Evolutionary conservation across 2,888 invertebrate genomes (phyloP).

Genomic region (Pristionchus mayeri): DNA sequence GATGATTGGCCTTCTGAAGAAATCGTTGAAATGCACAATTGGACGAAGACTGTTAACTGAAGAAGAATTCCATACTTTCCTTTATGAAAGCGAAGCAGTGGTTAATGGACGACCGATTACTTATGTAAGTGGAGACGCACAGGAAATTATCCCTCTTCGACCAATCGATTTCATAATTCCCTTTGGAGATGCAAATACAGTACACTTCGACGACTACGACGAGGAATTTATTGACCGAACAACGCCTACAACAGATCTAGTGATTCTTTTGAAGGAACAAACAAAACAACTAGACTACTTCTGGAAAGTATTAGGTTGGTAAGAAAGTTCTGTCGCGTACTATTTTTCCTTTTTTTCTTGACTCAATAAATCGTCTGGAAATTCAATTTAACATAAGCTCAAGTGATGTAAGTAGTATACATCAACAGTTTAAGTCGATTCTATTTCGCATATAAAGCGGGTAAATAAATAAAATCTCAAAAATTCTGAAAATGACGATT

Average conservation of each 20-base stretch:
- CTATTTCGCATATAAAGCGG: too few species aligned
- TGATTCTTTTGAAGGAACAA: not conserved
- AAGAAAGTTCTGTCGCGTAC: too few species aligned
- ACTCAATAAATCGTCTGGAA: too few species aligned
- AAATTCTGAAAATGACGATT: too few species aligned
- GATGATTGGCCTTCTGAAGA: slow-evolving; percentile 48
- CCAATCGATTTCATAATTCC: not conserved
- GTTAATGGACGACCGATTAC: slow-evolving; percentile 53
- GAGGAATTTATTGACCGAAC: not conserved
- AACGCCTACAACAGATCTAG: not conserved
- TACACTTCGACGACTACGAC: not conserved
- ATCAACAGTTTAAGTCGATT: too few species aligned
- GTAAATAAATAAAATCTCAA: too few species aligned
- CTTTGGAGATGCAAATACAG: not conserved
- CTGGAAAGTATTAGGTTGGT: too few species aligned
- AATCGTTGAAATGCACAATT: slow-evolving; percentile 46
- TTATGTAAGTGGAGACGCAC: slow-evolving; percentile 48
- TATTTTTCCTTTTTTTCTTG: too few species aligned
- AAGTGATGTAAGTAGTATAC: too few species aligned
- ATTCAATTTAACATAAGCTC: too few species aligned
- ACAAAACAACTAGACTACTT: not conserved
- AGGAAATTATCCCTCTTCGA: not conserved
- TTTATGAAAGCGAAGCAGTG: slow-evolving; percentile 48
- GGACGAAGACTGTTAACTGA: slow-evolving; percentile 45
- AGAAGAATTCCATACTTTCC: slow-evolving; percentile 48